Base-by-base conservation (phyloP, 23 tunicate genomes). In the Trididemnum clinides region DNA sequence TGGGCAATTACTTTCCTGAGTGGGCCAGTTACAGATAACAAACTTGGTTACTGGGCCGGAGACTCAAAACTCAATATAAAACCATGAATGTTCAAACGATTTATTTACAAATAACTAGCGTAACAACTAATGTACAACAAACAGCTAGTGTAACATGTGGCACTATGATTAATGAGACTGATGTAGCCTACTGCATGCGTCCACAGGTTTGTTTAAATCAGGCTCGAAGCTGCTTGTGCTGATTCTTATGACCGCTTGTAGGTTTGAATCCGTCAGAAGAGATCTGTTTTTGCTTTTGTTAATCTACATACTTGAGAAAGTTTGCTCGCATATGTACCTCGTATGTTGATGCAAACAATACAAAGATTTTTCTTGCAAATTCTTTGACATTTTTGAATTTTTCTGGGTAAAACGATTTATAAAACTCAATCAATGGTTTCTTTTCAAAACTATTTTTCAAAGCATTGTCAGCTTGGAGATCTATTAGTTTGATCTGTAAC, bases 281-380 rank as follows among this genome's bases (percentile, higher is more conserved):
- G 79, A 83, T 23, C 87, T 35, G 62, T 65, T 65, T 35, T 83
- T 83, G 36, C 30, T 10, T 44, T 83, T 83, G 74, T 81, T 62
- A 32, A 81, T 63, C 28, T 62, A 62, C 74, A 81, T 62, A 20
- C 49, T 5, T 33, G 74, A 81, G n/a, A n/a, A n/a, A n/a, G 85
- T 62, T 34, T 62, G 74, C 50, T 81, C 74, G 51, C 85, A 81
- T 7, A 81, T 81, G 85, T n/a, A n/a, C n/a, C n/a, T n/a, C n/a
- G n/a, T 64, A 34, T 81, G 85, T 81, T 58, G 85, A 81, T 12
- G 49, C 85, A 81, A 81, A 81, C 74, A 81, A 10, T 21, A 63
- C 74, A 27, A 81, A 58, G 50, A 81, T 58, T 63, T 62, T 81
- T 57, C 44, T 63, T 10, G 85, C 85, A 57, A 57, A 57, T 6